A percentile compares a stretch with the other conserved stretches of the same genome.
Evolutionary conservation across 2,797 vertebrate genomes (phyloP).

Genomic region (Anolis apletophallus): DNA sequence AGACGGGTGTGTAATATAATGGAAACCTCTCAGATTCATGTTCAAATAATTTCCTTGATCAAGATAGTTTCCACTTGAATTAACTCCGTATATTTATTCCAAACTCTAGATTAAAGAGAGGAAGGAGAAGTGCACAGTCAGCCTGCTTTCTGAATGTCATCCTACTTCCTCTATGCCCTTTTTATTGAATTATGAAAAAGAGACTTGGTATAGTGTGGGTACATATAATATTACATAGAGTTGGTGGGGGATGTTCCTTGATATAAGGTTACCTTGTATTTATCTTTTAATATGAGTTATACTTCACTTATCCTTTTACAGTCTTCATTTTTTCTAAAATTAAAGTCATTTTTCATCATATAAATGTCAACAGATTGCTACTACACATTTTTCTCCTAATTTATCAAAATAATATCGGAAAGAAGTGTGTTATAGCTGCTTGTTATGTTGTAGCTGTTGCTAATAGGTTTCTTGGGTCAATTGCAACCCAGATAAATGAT

Average conservation of each 20-base stretch:
- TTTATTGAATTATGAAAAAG: not conserved
- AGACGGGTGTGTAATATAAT: not conserved
- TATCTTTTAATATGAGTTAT: not conserved
- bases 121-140: not conserved
- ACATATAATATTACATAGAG: not conserved
- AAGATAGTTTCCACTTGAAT: not conserved
- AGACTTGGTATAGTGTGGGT: not conserved
- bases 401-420: not conserved
- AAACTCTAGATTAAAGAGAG: not conserved
- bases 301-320: not conserved
- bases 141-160: not conserved
- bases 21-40: too few species aligned
- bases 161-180: not conserved
- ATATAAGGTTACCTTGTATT: conserved; percentile 7
- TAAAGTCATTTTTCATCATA: conserved; percentile 25
- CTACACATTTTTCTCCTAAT: not conserved
- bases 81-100: not conserved
- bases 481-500: not conserved
- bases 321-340: not conserved
- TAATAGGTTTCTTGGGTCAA: not conserved
- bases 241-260: not conserved
- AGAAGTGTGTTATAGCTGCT: not conserved
- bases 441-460: not conserved
- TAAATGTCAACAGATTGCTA: conserved; percentile 8
- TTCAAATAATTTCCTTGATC: not conserved